Evolutionary conservation across 2,113 vertebrate genomes (phyloP).

Genomic region (Hyperoodon ampullatus): DNA sequence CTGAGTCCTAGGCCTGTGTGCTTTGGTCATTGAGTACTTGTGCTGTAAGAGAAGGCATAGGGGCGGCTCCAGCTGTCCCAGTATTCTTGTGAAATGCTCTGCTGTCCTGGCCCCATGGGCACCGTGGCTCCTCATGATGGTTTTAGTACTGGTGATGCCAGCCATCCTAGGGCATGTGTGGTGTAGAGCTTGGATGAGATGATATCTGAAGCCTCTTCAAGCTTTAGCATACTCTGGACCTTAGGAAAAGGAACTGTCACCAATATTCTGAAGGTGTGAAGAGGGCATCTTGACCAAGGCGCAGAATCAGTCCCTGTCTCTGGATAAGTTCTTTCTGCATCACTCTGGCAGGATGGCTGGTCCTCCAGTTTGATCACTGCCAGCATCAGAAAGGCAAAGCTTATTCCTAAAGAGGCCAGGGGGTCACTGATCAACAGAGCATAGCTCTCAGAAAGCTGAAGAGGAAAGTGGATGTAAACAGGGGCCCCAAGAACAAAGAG

Average conservation of each 20-base stretch:
- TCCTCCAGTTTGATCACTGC: not conserved
- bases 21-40: not conserved
- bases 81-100: not conserved
- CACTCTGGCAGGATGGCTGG: not conserved
- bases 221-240: not conserved
- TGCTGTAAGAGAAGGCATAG: not conserved
- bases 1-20: not conserved
- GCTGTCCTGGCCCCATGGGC: not conserved
- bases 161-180: fast-evolving
- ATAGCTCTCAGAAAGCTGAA: not conserved
- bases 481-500: not conserved
- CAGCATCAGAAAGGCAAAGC: not conserved
- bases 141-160: too few species aligned
- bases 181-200: not conserved
- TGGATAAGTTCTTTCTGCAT: not conserved
- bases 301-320: not conserved
- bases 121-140: fast-evolving
- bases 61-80: not conserved
- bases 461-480: not conserved
- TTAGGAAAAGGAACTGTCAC: not conserved
- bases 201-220: not conserved
- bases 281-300: not conserved
- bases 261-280: not conserved
- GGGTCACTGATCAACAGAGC: not conserved
- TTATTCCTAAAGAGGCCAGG: not conserved